These are phyloP conservation scores for Zele albiditarsus DNA, from an alignment of 2,888 invertebrate genomes.

Conservation along the genomic window DNA sequence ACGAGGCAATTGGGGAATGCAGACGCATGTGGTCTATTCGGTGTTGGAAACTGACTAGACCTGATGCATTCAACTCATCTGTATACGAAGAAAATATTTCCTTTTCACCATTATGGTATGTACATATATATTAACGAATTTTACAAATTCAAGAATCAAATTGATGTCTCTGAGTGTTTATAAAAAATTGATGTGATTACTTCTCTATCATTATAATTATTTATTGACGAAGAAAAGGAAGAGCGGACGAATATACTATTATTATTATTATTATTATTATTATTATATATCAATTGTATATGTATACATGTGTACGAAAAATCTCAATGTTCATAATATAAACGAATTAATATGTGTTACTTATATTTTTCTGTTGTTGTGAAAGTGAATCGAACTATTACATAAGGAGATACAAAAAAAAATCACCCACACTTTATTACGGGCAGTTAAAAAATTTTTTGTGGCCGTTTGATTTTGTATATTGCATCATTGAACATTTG, in stretches of 20 bases:
- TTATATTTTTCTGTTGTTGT: conserved; percentile 5
- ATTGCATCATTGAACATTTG: neutral
- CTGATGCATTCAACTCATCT: neutral
- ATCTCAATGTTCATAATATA: neutral
- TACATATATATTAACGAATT: neutral
- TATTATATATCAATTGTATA: conserved; percentile 5
- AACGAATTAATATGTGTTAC: neutral
- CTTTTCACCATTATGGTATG: neutral
- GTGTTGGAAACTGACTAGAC: neutral
- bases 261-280: neutral
- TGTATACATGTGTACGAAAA: neutral
- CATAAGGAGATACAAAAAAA: neutral
- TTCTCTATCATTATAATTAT: neutral
- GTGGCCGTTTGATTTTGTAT: neutral
- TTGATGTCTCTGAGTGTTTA: conserved; percentile 2
- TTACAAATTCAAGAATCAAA: neutral
- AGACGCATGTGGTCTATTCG: neutral
- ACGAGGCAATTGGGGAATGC: neutral
- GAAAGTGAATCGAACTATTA: neutral
- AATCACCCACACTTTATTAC: neutral
- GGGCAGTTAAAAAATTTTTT: neutral
- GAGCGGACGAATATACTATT: too few relatives aligned
- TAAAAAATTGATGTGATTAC: neutral
- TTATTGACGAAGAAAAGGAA: neutral
- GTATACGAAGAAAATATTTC: neutral